Evolutionary conservation across 2,888 invertebrate genomes (phyloP).

Genomic region (Cephus nigrinus): DNA sequence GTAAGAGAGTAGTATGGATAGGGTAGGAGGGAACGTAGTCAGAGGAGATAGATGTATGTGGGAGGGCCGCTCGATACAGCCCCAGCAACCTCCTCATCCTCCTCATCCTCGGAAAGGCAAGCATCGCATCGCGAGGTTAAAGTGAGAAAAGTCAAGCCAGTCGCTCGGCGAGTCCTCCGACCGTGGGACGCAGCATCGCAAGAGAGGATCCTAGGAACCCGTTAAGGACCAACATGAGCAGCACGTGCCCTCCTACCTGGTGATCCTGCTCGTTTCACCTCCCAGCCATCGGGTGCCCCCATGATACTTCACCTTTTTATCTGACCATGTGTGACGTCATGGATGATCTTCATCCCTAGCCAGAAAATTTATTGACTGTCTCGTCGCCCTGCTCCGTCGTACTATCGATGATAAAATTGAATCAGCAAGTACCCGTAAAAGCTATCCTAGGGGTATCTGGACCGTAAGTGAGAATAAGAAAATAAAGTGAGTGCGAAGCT

Average conservation of each 20-base stretch:
- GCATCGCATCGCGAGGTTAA: conserved; percentile 65
- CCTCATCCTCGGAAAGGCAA: conserved; percentile 52
- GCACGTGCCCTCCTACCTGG: not conserved
- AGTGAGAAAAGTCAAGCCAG: conserved; percentile 66
- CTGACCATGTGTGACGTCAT: conserved; percentile 5
- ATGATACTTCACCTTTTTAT: not conserved
- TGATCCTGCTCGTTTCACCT: not conserved
- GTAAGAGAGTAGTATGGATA: conserved; percentile 29
- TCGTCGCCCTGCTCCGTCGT: not conserved
- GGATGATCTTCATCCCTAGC: not conserved
- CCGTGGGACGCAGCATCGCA: conserved; percentile 36
- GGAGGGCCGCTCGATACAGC: conserved; percentile 67
- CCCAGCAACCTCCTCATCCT: conserved; percentile 55
- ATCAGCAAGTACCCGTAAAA: not conserved
- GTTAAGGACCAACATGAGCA: conserved; percentile 7
- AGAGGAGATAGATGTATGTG: conserved; percentile 66
- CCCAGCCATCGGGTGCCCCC: not conserved
- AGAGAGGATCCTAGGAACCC: conserved; percentile 5
- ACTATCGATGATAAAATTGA: not conserved
- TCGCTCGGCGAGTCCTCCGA: conserved; percentile 59
- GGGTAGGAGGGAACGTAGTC: conserved; percentile 49
- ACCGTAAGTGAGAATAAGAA: not conserved
- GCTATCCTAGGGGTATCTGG: not conserved
- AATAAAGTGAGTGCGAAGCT: not conserved
- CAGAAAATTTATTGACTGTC: not conserved